Percentiles rank a stretch among this genome's conserved stretches.
phyloP scores from a whole-genome alignment of 23 tunicate species.

The Styela plicata region DNA sequence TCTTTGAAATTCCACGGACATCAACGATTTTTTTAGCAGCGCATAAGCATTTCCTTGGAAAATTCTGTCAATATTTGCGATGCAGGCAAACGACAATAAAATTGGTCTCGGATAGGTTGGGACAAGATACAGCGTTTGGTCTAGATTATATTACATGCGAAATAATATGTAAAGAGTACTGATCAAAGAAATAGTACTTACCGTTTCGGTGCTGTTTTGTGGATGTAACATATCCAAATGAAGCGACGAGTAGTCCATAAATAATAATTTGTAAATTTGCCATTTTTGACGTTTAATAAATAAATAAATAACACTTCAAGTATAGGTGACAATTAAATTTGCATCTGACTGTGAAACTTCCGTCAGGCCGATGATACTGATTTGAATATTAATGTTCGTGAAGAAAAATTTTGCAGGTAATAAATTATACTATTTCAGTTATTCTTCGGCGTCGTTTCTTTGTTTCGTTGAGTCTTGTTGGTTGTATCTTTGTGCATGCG shows the following conservation, averaged over 20 bases:
- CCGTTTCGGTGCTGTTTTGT: not conserved
- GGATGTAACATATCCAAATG: not conserved
- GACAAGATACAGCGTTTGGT: not conserved
- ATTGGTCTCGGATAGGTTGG: not conserved
- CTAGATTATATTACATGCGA: too few relatives aligned
- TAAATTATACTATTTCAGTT: too few relatives aligned
- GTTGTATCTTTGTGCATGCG: not conserved
- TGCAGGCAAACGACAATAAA: not conserved
- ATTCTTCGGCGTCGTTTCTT: too few relatives aligned
- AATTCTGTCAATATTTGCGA: not conserved
- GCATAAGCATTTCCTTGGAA: not conserved
- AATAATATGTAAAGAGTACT: not conserved
- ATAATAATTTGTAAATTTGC: slow-evolving; percentile 6
- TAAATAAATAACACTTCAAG: not conserved
- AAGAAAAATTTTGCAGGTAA: not conserved
- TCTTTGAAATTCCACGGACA: too few relatives aligned
- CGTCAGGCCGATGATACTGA: too few relatives aligned
- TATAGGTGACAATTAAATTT: not conserved
- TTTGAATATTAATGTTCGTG: too few relatives aligned
- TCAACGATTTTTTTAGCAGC: too few relatives aligned
- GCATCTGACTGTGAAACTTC: not conserved
- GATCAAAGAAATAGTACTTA: not conserved
- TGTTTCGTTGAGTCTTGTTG: not conserved
- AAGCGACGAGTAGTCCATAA: slow-evolving; percentile 11
- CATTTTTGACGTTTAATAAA: not conserved